A percentile compares a stretch with the other conserved stretches of the same genome.
phyloP scores from a whole-genome alignment of 2,113 vertebrate genomes.

The Hydrolagus affinis region DNA sequence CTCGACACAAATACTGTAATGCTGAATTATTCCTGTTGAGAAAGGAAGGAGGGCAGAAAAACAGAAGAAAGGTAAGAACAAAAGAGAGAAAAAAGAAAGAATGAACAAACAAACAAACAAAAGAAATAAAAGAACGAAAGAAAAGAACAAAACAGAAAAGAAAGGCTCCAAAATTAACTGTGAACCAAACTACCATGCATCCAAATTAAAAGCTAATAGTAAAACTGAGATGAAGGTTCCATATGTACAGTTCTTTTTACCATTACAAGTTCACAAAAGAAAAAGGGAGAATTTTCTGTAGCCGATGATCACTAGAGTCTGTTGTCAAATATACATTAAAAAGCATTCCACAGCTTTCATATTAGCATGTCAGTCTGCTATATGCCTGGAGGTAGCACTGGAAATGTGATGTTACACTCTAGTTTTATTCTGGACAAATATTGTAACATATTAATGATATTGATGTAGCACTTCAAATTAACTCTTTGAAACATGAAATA shows the following conservation, averaged over 20 bases:
- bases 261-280: neutral
- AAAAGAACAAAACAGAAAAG: neutral
- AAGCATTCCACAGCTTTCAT: constrained; percentile 95
- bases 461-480: neutral
- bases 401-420: constrained; percentile 72
- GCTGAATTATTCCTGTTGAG: neutral
- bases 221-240: neutral
- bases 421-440: constrained; percentile 58
- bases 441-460: neutral
- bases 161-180: neutral
- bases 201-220: constrained; percentile 12
- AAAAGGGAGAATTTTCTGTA: constrained; percentile 61
- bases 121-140: neutral
- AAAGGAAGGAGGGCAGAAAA: constrained; percentile 38
- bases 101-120: neutral
- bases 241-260: neutral
- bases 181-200: neutral
- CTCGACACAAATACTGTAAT: neutral
- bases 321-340: constrained; percentile 99
- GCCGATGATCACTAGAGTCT: constrained; percentile 87
- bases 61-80: constrained; percentile 36
- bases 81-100: constrained; percentile 41
- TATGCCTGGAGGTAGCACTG: constrained; percentile 89
- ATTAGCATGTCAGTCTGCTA: constrained; percentile 78
- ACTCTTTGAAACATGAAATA: neutral